Evolutionary conservation across 2,797 vertebrate species (phyloP).

Genomic region (Cynodonichthys magdalenae): DNA sequence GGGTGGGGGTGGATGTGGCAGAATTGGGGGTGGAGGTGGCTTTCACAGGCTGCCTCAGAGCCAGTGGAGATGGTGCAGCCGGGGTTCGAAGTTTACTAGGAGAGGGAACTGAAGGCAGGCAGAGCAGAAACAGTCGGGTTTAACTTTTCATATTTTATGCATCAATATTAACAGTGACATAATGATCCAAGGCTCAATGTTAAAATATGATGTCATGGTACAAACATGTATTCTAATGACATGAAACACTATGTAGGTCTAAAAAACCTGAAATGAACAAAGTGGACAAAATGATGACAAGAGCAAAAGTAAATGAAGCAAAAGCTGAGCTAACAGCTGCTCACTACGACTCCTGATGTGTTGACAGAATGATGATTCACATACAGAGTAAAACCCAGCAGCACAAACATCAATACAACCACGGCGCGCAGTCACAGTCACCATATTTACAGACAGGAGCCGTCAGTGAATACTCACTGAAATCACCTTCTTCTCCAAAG

Average conservation of each 20-base stretch:
- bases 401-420: constrained; percentile 55
- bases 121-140: constrained; percentile 27
- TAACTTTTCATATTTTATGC: background rate
- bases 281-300: constrained; percentile 16
- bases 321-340: constrained; percentile 4
- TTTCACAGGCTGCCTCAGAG: constrained; percentile 93
- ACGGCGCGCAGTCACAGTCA: constrained; percentile 61
- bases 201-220: constrained; percentile 3
- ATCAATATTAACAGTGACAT: constrained; percentile 13
- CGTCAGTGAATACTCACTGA: constrained; percentile 87
- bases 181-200: constrained; percentile 41
- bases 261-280: constrained; percentile 33
- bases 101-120: constrained; percentile 87
- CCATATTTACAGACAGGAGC: constrained; percentile 50
- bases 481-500: constrained; percentile 87
- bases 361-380: constrained; percentile 48
- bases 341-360: constrained; percentile 24
- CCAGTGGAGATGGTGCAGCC: constrained; percentile 89
- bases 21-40: constrained; percentile 87
- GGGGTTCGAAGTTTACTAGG: constrained; percentile 95
- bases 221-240: constrained; percentile 4
- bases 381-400: constrained; percentile 44
- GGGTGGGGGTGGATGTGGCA: constrained; percentile 86
- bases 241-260: constrained; percentile 6
- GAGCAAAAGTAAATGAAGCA: constrained; percentile 17